Evolutionary conservation across 2,797 vertebrate species (phyloP), one percentile per base, ranked within the genome.

Genomic region (Sebastes diaconus): DNA sequence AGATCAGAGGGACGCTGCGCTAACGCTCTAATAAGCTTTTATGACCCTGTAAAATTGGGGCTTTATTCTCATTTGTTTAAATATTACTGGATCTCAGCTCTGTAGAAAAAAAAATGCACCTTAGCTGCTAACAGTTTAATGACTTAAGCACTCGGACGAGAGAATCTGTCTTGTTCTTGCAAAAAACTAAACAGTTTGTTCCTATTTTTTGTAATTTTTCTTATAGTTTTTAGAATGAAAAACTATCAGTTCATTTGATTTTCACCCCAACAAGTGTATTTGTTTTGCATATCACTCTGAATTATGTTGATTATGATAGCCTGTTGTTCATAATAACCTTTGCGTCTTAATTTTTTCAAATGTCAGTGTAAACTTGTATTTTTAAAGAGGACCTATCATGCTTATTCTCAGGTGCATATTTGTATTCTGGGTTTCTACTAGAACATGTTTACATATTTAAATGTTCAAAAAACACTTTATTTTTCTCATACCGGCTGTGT

Each of bases 1-100:
- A 85, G 87, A 90, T 91, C 90, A 88, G 76, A 84, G 73, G n/a
- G 57, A 72, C 4, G 22, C 69, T 71, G 72, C 68, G 84, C 82
- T 80, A 83, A 86, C 46, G 83, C 83, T 82, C 77, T 90, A 89
- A 90, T 91, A 87, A 84, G 85, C 85, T 90, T 87, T 81, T 86
- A 83, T 90, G 77, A 91, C 87, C 83, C 84, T 67, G 83, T 90
- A 80, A 82, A 92, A 92, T 88, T 24, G 32, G 79, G 72, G 64
- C 75, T 92, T 83, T 79, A 77, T 82, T 83, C 79, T 88, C 84
- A 88, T 84, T 86, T 91, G 84, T 85, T 91, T 87, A 83, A 91
- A 90, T 84, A 90, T 86, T 86, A 52, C 66, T 87, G 67, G 46
- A 80, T 82, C 9, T 77, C 75, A 63, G 67, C 50, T 80, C 50